A percentile compares a stretch with the other conserved stretches of the same genome.
These are phyloP conservation scores for Poecilus cupreus DNA, from an alignment of 2,888 invertebrate species.

Conservation along the genomic window DNA sequence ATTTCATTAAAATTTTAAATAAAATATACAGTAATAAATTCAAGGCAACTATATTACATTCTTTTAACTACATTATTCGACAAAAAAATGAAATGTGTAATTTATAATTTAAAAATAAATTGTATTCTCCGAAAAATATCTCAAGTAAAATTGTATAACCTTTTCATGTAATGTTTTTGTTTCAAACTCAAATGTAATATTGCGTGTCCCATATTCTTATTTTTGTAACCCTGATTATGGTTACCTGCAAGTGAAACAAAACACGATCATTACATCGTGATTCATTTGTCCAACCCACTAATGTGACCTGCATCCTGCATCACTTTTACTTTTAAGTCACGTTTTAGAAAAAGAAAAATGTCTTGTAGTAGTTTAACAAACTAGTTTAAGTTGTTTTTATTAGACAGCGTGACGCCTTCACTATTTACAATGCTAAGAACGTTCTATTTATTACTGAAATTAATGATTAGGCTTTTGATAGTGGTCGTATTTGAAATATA, in stretches of 20 bases:
- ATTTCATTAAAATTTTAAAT: too few relatives aligned
- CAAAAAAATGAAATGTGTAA: not conserved
- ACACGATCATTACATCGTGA: constrained; percentile 15
- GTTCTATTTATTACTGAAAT: constrained; percentile 10
- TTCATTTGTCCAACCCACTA: constrained; percentile 24
- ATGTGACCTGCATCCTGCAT: constrained; percentile 25
- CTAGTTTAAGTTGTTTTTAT: constrained; percentile 24
- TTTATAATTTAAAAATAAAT: not conserved
- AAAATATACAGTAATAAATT: not conserved
- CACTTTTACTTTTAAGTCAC: constrained; percentile 46
- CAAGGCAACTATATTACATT: not conserved
- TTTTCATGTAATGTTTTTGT: not conserved
- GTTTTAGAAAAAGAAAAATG: constrained; percentile 12
- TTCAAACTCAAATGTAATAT: not conserved
- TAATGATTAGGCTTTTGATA: not conserved
- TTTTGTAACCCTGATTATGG: not conserved
- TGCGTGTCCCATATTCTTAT: too few relatives aligned
- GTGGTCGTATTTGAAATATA: not conserved
- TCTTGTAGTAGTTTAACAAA: not conserved
- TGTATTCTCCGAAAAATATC: not conserved
- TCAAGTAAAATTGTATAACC: not conserved
- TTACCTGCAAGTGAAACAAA: not conserved
- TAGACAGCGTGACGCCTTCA: constrained; percentile 40
- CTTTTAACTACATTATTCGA: not conserved
- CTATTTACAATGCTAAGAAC: not conserved